A percentile compares a stretch with the other conserved stretches of the same genome.
Conservation (phyloP, 2,888 invertebrate species). For the Galerucella pusilla region DNA sequence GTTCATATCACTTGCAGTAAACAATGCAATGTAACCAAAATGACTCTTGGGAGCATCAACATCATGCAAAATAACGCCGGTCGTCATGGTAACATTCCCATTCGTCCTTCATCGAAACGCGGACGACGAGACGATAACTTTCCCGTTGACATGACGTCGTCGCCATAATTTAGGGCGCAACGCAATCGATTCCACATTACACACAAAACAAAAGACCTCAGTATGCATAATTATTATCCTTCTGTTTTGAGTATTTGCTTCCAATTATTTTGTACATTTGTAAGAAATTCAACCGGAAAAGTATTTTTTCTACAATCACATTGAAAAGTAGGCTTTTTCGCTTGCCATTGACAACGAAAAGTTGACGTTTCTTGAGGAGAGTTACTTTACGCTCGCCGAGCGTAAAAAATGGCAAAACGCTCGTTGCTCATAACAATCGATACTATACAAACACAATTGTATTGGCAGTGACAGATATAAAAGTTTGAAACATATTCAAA, state of each 20-base stretch:
- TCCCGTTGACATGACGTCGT: constrained; percentile 27
- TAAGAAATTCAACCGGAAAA: background rate
- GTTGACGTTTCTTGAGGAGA: too few species aligned
- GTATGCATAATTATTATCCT: constrained; percentile 4
- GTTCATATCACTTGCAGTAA: background rate
- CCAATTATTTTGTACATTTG: background rate
- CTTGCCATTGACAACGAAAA: too few species aligned
- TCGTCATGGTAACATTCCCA: constrained; percentile 24
- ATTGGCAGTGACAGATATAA: too few species aligned
- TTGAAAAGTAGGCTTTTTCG: too few species aligned
- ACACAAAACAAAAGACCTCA: constrained; percentile 11
- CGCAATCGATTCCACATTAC: constrained; percentile 38
- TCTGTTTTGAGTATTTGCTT: constrained; percentile 1
- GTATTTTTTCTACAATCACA: too few species aligned
- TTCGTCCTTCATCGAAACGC: constrained; percentile 13
- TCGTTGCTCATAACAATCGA: too few species aligned
- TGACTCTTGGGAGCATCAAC: constrained; percentile 5
- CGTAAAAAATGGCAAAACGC: too few species aligned
- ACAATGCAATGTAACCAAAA: constrained; percentile 11
- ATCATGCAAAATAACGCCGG: constrained; percentile 18
- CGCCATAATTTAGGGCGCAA: constrained; percentile 35
- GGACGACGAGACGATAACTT: constrained; percentile 13
- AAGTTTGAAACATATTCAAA: too few species aligned
- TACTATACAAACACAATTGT: too few species aligned
- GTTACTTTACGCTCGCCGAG: too few species aligned